Percentiles rank a stretch among this genome's conserved stretches.
Conservation (phyloP, 2,888 invertebrate species). For the Aelia acuminata region DNA sequence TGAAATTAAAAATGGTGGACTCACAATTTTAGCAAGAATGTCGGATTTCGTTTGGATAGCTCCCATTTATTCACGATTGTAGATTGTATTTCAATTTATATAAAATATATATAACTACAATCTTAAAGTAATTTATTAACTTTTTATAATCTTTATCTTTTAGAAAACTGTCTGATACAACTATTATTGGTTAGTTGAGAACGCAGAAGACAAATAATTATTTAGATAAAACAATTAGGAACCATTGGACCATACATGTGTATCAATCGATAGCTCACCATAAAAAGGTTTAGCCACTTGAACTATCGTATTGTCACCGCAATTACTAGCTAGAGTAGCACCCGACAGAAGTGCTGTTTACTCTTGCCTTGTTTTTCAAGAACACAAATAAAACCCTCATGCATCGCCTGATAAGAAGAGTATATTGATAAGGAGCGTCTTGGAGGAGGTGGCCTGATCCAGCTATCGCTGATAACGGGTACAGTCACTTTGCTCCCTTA, state of each 20-base stretch:
- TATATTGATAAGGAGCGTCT: neutral
- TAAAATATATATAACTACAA: too few species aligned
- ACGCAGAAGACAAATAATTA: too few species aligned
- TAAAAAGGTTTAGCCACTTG: neutral
- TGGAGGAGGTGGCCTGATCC: conserved; percentile 11
- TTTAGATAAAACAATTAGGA: too few species aligned
- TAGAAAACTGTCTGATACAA: too few species aligned
- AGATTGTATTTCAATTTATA: too few species aligned
- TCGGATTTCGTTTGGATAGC: too few species aligned
- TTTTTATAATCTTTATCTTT: too few species aligned
- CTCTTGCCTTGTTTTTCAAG: neutral
- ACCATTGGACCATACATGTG: neutral
- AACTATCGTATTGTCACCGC: neutral
- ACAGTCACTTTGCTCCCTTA: neutral
- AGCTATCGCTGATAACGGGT: neutral
- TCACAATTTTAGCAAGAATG: too few species aligned
- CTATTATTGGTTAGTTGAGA: too few species aligned
- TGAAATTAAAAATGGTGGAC: too few species aligned
- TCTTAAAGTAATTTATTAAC: too few species aligned
- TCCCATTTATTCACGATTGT: too few species aligned
- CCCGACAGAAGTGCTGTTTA: neutral
- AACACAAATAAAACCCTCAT: neutral
- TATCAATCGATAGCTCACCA: neutral
- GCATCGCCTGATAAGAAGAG: neutral
- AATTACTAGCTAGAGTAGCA: neutral